Evolutionary conservation across 2,888 invertebrate species (phyloP).

Genomic region (Cheilosia grossa): DNA sequence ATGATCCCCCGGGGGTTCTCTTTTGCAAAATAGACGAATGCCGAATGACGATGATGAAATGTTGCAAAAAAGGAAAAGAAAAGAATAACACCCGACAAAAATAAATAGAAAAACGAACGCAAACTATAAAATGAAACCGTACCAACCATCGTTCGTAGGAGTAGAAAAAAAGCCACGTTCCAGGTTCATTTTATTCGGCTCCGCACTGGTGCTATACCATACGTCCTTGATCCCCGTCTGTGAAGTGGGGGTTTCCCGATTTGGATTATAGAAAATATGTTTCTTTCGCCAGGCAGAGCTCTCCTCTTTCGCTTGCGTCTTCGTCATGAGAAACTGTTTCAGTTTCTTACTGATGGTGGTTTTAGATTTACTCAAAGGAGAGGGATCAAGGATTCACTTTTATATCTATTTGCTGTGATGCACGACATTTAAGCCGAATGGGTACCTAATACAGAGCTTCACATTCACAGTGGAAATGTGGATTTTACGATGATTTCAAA

Average conservation of each 20-base stretch:
- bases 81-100: background rate
- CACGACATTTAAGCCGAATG: conserved; percentile 43
- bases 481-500: conserved; percentile 47
- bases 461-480: conserved; percentile 13
- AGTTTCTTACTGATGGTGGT: conserved; percentile 1
- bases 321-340: conserved; percentile 55
- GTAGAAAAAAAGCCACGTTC: conserved; percentile 50
- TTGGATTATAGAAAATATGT: conserved; percentile 42
- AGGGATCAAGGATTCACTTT: conserved; percentile 51
- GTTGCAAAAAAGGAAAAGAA: background rate
- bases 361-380: background rate
- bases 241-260: conserved; percentile 22
- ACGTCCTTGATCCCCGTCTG: conserved; percentile 51
- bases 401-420: conserved; percentile 65
- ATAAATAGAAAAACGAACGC: background rate
- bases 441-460: background rate
- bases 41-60: conserved; percentile 48
- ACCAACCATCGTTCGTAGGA: background rate
- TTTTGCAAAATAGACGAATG: conserved; percentile 30
- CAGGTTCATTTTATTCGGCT: conserved; percentile 29
- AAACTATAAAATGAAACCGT: background rate
- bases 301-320: conserved; percentile 15
- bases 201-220: conserved; percentile 14
- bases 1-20: conserved; percentile 38
- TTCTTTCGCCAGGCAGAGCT: conserved; percentile 30